phyloP scores from a whole-genome alignment of 2,113 vertebrate genomes.

The Austrofundulus limnaeus region DNA sequence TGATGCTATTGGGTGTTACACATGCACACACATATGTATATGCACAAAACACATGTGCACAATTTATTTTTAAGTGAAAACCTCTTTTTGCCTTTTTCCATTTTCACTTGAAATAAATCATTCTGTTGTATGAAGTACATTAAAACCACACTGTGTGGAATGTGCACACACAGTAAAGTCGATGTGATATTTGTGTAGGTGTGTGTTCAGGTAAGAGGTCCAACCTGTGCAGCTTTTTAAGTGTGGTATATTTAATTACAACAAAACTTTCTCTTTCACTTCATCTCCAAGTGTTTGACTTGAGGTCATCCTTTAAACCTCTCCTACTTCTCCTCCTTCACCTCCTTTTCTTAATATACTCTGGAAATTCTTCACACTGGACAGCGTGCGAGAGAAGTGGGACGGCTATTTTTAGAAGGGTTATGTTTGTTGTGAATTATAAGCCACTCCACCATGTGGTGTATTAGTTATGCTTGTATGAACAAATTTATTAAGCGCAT shows the following conservation, averaged over 20 bases:
- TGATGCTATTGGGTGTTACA: conserved; percentile 39
- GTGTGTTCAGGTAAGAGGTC: neutral
- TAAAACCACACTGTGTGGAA: conserved; percentile 1
- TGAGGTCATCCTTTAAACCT: conserved; percentile 12
- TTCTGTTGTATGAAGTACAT: conserved; percentile 2
- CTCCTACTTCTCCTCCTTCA: neutral
- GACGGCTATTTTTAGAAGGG: conserved; percentile 18
- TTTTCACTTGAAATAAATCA: conserved; percentile 16
- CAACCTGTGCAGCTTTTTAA: conserved; percentile 10
- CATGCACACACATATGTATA: conserved; percentile 3
- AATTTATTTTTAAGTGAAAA: neutral
- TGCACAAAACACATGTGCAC: conserved; percentile 9
- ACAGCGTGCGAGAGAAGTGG: conserved; percentile 13
- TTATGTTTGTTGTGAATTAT: conserved; percentile 25
- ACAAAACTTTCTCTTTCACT: conserved; percentile 3
- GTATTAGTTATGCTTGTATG: neutral
- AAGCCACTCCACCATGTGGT: conserved; percentile 24
- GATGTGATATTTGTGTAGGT: neutral
- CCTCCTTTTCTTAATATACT: conserved; percentile 1
- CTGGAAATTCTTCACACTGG: conserved; percentile 11
- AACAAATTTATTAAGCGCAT: conserved; percentile 6
- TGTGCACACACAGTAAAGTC: neutral
- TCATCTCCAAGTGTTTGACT: neutral
- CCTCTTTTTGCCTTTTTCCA: conserved; percentile 6
- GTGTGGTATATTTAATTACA: conserved; percentile 16